Evolutionary conservation across 1,140 invertebrate genomes (phyloP).

Genomic region (Goniozus legneri): DNA sequence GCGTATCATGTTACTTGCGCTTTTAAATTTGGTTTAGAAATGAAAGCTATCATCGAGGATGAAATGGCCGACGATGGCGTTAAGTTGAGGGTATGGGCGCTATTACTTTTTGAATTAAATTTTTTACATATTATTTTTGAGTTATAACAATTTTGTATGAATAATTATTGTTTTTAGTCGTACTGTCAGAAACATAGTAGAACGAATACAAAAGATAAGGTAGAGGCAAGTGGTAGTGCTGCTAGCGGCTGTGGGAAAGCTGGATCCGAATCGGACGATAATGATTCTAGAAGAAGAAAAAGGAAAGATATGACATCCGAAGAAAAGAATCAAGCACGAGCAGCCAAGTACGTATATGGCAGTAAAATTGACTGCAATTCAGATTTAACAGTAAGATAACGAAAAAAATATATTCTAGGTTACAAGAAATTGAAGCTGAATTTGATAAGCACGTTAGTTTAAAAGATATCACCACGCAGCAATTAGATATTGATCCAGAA

Average conservation of each 20-base stretch:
- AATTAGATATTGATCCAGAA: constrained; percentile 77
- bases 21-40: constrained; percentile 93
- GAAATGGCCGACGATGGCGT: constrained; percentile 93
- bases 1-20: constrained; percentile 98
- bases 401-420: too few relatives aligned
- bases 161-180: constrained; percentile 58
- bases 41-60: constrained; percentile 95
- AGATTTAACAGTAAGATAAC: too few relatives aligned
- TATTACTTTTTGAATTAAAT: too few relatives aligned
- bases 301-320: constrained; percentile 88
- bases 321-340: constrained; percentile 82
- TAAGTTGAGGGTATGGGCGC: constrained; percentile 70
- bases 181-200: constrained; percentile 96
- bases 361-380: too few relatives aligned
- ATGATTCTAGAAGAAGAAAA: constrained; percentile 68
- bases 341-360: constrained; percentile 59
- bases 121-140: neutral
- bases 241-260: constrained; percentile 52
- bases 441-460: constrained; percentile 88
- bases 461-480: constrained; percentile 74
- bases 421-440: constrained; percentile 89
- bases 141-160: neutral
- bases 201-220: constrained; percentile 78
- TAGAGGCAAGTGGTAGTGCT: constrained; percentile 55
- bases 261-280: constrained; percentile 72